Conservation (phyloP, 2,113 vertebrate species). For the Myotis yumanensis region DNA sequence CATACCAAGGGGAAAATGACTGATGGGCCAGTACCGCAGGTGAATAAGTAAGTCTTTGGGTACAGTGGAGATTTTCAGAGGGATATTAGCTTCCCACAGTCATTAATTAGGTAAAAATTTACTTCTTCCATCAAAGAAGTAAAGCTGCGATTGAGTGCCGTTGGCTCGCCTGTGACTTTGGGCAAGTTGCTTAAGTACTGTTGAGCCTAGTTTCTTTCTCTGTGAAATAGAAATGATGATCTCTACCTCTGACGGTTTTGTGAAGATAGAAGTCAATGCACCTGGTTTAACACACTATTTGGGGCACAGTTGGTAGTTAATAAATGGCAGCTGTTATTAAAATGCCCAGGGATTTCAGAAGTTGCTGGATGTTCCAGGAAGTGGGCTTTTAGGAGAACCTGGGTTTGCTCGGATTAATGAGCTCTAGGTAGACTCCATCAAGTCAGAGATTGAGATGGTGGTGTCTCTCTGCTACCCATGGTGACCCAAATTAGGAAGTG, state of each 20-base stretch:
- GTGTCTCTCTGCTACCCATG: background rate
- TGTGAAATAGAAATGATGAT: background rate
- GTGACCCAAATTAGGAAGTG: background rate
- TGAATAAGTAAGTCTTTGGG: background rate
- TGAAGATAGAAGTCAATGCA: background rate
- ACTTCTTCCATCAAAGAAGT: background rate
- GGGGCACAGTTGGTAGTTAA: background rate
- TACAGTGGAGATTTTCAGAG: background rate
- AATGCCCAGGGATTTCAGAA: background rate
- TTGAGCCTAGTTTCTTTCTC: background rate
- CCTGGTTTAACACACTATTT: background rate
- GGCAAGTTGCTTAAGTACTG: background rate
- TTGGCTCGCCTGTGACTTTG: background rate
- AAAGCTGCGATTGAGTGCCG: background rate
- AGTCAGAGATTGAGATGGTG: background rate
- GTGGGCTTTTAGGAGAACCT: background rate
- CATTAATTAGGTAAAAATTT: background rate
- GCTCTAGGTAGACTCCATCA: background rate
- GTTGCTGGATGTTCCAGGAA: background rate
- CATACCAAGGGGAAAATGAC: slow-evolving; percentile 30
- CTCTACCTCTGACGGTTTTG: background rate
- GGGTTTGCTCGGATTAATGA: background rate
- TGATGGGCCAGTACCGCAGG: background rate
- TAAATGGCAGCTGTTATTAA: background rate
- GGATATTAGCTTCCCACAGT: background rate